phyloP scores from a whole-genome alignment of 2,113 vertebrate species.

The Aramus guarauna region DNA sequence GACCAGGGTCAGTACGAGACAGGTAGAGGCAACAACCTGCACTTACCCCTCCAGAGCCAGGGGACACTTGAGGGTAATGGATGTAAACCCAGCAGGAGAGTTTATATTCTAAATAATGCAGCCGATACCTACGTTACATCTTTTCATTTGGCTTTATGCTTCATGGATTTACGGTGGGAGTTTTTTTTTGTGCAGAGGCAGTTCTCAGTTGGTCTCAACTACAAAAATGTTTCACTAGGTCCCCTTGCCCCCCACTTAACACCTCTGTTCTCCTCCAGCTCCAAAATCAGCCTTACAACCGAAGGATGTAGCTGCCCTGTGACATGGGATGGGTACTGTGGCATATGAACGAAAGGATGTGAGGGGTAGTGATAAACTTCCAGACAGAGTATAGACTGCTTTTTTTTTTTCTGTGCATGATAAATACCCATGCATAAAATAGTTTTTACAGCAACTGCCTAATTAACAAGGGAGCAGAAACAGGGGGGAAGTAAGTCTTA shows the following conservation, averaged over 20 bases:
- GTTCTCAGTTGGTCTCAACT: neutral
- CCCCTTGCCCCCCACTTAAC: fast-evolving
- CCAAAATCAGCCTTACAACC: neutral
- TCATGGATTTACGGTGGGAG: neutral
- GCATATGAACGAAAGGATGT: fast-evolving
- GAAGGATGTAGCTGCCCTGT: neutral
- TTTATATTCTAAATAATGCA: neutral
- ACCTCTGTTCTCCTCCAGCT: neutral
- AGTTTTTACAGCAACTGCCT: neutral
- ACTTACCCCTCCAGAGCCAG: neutral
- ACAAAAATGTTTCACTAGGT: neutral
- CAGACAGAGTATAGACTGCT: neutral
- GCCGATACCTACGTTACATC: neutral
- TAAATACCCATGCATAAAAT: neutral
- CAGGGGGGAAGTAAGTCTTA: fast-evolving
- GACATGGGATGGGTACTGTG: neutral
- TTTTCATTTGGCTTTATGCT: neutral
- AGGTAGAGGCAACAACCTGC: neutral
- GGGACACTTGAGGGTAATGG: too few relatives aligned
- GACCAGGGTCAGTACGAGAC: neutral
- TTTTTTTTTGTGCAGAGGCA: neutral
- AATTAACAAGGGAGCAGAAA: neutral
- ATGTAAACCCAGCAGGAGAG: neutral
- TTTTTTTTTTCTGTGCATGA: neutral
- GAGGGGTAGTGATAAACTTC: neutral